These are phyloP conservation scores for Macrophya alboannulata DNA, from an alignment of 2,888 invertebrate species.

Conservation along the genomic window DNA sequence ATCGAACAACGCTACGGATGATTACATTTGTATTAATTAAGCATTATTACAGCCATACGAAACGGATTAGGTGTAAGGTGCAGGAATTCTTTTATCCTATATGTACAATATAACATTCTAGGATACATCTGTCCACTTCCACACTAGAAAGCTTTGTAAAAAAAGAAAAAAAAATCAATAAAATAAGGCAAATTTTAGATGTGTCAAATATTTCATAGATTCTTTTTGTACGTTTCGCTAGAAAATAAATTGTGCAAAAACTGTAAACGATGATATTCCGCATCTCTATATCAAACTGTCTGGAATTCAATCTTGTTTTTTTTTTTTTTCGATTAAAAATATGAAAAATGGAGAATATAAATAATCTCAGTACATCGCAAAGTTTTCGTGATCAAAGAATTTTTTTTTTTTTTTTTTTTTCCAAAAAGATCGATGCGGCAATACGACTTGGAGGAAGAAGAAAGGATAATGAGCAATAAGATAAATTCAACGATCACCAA, in stretches of 20 bases:
- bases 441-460: neutral
- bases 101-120: neutral
- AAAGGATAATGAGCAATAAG: neutral
- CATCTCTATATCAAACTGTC: neutral
- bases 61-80: neutral
- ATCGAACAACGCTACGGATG: constrained; percentile 67
- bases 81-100: neutral
- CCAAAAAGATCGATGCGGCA: neutral
- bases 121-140: neutral
- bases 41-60: neutral
- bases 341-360: neutral
- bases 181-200: neutral
- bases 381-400: neutral
- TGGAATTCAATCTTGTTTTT: neutral
- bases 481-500: neutral
- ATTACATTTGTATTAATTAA: constrained; percentile 37
- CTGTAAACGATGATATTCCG: neutral
- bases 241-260: too few species aligned
- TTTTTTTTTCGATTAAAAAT: neutral
- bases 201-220: too few species aligned
- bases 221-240: too few species aligned
- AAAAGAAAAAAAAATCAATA: neutral
- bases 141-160: neutral
- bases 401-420: neutral
- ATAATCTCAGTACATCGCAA: neutral